Conservation (phyloP, 2,113 vertebrate genomes). For the Poeciliopsis prolifica region DNA sequence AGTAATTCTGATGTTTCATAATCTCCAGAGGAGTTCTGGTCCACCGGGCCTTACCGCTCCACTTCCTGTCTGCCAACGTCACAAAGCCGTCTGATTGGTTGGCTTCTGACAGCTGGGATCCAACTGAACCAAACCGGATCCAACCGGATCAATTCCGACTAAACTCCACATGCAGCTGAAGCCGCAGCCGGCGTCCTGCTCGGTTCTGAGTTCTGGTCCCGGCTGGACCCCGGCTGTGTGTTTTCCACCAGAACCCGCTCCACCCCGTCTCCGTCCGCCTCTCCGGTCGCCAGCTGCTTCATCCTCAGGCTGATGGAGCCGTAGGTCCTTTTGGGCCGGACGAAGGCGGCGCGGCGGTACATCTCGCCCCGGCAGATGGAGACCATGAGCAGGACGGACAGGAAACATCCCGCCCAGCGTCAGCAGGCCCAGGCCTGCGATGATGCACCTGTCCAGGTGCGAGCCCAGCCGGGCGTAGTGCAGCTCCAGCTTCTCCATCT, state of each 20-base stretch:
- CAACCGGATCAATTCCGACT: not conserved
- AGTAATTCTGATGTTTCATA: slow-evolving; percentile 1
- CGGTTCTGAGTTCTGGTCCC: slow-evolving; percentile 30
- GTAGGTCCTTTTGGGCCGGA: slow-evolving; percentile 87
- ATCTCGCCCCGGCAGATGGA: slow-evolving; percentile 86
- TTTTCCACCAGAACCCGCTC: slow-evolving; percentile 60
- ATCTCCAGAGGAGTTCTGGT: too few species aligned
- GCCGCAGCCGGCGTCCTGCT: slow-evolving; percentile 22
- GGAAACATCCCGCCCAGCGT: slow-evolving; percentile 89
- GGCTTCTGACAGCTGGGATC: not conserved
- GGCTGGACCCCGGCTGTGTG: slow-evolving; percentile 58
- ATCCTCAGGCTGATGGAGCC: slow-evolving; percentile 91
- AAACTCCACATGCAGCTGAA: slow-evolving; percentile 32
- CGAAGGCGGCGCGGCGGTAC: slow-evolving; percentile 81
- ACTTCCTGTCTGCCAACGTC: too few species aligned
- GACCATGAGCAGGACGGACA: slow-evolving; percentile 87
- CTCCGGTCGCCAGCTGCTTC: slow-evolving; percentile 80
- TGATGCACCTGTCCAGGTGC: slow-evolving; percentile 92
- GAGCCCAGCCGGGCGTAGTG: slow-evolving; percentile 89
- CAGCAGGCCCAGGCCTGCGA: slow-evolving; percentile 90
- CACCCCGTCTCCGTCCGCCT: slow-evolving; percentile 63
- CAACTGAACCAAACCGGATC: too few species aligned
- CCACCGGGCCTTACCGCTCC: too few species aligned
- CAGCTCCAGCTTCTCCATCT: slow-evolving; percentile 91
- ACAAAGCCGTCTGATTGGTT: slow-evolving; percentile 16